phyloP scores from a whole-genome alignment of 2,888 invertebrate genomes.

The Drepanosiphum platanoidis region DNA sequence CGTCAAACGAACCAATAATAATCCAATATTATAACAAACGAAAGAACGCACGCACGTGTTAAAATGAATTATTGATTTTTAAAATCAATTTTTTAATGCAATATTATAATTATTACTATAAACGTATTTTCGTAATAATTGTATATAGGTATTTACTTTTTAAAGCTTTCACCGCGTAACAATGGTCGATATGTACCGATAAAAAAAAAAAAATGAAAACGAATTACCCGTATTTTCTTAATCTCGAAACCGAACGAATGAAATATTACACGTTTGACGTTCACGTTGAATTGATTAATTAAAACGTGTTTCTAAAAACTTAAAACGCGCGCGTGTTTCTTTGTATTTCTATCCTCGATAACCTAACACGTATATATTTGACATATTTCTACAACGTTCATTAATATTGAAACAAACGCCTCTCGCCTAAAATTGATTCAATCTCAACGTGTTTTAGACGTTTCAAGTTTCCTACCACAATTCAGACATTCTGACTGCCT shows the following conservation, averaged over 20 bases:
- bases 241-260: background rate
- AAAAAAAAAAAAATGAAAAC: background rate
- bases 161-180: background rate
- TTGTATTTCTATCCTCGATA: background rate
- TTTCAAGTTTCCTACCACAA: constrained; percentile 18
- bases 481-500: background rate
- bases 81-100: too few species aligned
- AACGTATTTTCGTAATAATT: too few species aligned
- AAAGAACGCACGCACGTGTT: too few species aligned
- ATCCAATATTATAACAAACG: too few species aligned
- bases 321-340: background rate
- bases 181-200: background rate
- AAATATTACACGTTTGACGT: background rate
- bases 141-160: too few species aligned
- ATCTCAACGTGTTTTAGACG: constrained; percentile 28
- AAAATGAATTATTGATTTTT: too few species aligned
- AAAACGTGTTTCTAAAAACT: background rate
- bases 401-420: constrained; percentile 22
- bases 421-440: constrained; percentile 14
- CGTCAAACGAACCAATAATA: too few species aligned
- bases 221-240: background rate
- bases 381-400: background rate
- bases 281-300: background rate
- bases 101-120: background rate
- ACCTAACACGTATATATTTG: background rate